Conservation (phyloP, 2,113 vertebrate genomes). For the Solenodon paradoxus region DNA sequence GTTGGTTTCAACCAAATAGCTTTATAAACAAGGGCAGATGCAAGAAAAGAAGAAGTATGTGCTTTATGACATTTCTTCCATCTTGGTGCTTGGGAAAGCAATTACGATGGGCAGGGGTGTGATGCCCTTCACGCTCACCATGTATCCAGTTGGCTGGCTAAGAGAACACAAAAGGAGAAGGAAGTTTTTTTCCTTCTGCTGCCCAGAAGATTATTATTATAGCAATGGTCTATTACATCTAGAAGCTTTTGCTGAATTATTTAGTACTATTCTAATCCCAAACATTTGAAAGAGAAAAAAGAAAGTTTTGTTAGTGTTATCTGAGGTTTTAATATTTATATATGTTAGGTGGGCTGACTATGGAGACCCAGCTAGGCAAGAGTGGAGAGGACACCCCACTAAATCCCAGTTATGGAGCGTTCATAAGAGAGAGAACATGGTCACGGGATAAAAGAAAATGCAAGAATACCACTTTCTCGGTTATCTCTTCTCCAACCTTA, state of each 20-base stretch:
- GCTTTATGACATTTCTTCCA: neutral
- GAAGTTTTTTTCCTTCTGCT: neutral
- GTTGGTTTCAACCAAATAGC: neutral
- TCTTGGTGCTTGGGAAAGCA: neutral
- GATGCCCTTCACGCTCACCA: neutral
- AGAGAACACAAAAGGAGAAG: neutral
- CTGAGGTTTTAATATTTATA: neutral
- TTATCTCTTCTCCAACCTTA: neutral
- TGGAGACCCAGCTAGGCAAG: neutral
- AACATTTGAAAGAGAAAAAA: neutral
- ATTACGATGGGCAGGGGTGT: fast-evolving
- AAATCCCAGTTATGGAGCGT: neutral
- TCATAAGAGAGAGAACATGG: neutral
- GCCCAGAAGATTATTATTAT: neutral
- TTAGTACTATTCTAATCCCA: neutral
- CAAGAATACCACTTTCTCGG: neutral
- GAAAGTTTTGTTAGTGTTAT: neutral
- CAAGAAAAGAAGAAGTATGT: neutral
- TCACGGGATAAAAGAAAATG: neutral
- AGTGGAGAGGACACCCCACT: neutral
- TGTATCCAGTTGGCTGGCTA: neutral
- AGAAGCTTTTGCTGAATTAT: neutral
- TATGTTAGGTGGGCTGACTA: neutral
- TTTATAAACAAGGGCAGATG: neutral
- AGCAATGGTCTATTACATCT: neutral